These are phyloP conservation scores for Petrocephalus zakoni DNA, from an alignment of 2,113 vertebrate genomes.

Conservation along the genomic window DNA sequence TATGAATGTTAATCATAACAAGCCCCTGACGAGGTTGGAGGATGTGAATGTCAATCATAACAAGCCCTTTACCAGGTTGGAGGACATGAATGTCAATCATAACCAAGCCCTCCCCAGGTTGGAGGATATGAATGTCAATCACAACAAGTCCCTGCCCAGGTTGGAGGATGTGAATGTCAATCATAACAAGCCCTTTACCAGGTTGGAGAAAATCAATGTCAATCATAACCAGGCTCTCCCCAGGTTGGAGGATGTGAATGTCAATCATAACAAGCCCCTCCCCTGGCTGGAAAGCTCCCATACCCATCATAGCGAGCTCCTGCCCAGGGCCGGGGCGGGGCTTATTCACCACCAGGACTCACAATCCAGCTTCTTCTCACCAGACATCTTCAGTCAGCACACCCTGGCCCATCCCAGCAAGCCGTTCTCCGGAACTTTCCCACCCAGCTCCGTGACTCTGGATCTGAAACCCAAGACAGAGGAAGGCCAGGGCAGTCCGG, in stretches of 20 bases:
- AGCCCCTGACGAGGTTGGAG: neutral
- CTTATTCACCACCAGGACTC: neutral
- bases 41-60: neutral
- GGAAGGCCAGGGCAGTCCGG: neutral
- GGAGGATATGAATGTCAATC: too few relatives aligned
- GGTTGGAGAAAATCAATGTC: neutral
- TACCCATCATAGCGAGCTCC: neutral
- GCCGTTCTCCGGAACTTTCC: neutral
- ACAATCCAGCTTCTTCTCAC: neutral
- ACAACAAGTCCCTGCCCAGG: neutral
- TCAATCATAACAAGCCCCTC: neutral
- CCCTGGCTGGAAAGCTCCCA: neutral
- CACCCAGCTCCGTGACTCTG: neutral
- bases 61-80: neutral
- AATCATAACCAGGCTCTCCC: neutral
- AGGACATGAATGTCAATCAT: neutral
- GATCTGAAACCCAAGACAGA: constrained; percentile 19
- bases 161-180: neutral
- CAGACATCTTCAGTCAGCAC: neutral
- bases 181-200: neutral
- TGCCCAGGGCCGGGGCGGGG: neutral
- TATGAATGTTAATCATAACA: too few relatives aligned
- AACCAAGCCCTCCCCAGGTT: neutral
- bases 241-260: neutral
- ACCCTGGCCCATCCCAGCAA: neutral